Evolutionary conservation across 2,888 invertebrate genomes (phyloP).

Genomic region (Lepas anatifera): DNA sequence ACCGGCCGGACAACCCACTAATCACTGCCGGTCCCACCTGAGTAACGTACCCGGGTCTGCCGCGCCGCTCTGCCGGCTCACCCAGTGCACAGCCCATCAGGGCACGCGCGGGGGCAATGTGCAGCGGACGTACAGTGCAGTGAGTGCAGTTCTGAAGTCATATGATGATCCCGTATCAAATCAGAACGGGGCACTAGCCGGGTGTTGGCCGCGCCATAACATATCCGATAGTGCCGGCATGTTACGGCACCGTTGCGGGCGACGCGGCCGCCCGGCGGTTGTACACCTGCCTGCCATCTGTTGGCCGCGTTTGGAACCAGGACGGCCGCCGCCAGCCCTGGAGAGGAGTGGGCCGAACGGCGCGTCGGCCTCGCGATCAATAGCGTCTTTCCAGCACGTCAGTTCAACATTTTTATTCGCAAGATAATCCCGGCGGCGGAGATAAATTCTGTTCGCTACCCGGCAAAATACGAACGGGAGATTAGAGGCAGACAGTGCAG

Average conservation of each 20-base stretch:
- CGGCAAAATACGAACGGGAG: conserved; percentile 1
- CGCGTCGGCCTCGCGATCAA: conserved; percentile 2
- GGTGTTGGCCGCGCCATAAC: not conserved
- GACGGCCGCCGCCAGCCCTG: not conserved
- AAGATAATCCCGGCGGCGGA: conserved; percentile 7
- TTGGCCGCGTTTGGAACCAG: not conserved
- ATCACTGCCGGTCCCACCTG: not conserved
- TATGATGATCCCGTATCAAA: not conserved
- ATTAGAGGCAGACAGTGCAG: conserved; percentile 8
- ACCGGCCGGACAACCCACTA: not conserved
- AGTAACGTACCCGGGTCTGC: not conserved
- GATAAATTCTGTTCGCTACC: not conserved
- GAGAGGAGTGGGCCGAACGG: not conserved
- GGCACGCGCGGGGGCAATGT: no score
- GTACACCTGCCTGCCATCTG: not conserved
- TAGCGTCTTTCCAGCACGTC: conserved; percentile 2
- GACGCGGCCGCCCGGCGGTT: no score
- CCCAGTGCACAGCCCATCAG: not conserved
- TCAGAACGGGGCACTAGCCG: not conserved
- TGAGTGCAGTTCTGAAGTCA: not conserved
- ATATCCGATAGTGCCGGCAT: not conserved
- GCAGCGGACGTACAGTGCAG: not conserved
- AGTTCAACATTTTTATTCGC: conserved; percentile 10
- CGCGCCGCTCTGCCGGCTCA: not conserved
- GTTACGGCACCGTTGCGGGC: not conserved